A percentile compares a stretch with the other conserved stretches of the same genome.
These are phyloP conservation scores for Colaptes auratus DNA, from an alignment of 2,113 vertebrate species.

Conservation along the genomic window DNA sequence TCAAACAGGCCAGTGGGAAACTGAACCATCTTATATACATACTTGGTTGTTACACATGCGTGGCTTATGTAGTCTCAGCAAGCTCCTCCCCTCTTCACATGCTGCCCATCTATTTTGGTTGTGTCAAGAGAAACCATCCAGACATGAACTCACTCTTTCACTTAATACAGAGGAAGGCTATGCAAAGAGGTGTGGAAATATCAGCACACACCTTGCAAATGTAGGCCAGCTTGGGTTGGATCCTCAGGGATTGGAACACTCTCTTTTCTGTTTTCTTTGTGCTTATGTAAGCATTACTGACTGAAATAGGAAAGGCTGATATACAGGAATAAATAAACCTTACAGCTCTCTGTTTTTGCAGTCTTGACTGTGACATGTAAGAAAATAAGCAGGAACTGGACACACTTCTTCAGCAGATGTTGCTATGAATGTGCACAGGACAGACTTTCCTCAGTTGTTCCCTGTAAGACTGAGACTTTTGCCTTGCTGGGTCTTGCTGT, in stretches of 20 bases:
- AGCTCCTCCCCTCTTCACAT: not conserved
- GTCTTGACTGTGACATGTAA: not conserved
- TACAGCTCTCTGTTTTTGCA: not conserved
- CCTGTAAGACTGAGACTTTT: not conserved
- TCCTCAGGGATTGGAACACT: rapidly evolving
- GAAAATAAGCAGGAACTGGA: not conserved
- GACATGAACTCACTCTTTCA: not conserved
- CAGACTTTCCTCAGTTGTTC: not conserved
- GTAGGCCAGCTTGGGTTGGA: not conserved
- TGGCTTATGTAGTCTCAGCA: not conserved
- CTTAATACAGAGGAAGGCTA: not conserved
- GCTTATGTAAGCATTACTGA: not conserved
- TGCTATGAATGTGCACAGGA: not conserved
- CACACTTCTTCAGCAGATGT: rapidly evolving
- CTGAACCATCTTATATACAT: not conserved
- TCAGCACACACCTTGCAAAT: not conserved
- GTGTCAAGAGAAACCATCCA: not conserved
- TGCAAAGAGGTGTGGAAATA: not conserved
- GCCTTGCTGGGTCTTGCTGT: not conserved
- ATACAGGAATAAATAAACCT: not conserved
- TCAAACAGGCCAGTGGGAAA: not conserved
- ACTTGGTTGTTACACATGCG: not conserved
- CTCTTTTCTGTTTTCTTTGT: not conserved
- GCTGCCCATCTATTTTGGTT: not conserved
- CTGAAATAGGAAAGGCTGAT: not conserved